phyloP scores from a whole-genome alignment of 2,888 invertebrate species.

The Cheilosia variabilis region DNA sequence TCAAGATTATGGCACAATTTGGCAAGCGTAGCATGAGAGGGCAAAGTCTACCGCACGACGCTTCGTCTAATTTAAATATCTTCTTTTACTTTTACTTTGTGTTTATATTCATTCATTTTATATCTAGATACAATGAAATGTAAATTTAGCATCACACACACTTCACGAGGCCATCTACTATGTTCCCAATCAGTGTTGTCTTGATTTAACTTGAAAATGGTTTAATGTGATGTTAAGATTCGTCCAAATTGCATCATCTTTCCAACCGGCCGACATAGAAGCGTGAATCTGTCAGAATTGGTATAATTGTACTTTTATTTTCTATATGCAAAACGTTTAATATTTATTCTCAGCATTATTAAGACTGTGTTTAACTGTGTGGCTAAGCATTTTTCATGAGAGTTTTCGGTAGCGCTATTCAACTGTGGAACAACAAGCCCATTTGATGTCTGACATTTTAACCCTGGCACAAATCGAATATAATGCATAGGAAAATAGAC shows the following conservation, averaged over 20 bases:
- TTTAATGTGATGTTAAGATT: constrained; percentile 24
- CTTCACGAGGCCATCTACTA: background rate
- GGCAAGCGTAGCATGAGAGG: background rate
- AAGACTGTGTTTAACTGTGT: too few relatives aligned
- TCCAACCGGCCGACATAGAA: background rate
- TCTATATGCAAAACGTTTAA: too few relatives aligned
- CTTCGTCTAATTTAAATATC: constrained; percentile 12
- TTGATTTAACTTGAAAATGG: background rate
- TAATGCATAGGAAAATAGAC: too few relatives aligned
- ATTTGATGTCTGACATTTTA: too few relatives aligned
- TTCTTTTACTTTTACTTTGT: constrained; percentile 12
- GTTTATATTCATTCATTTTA: constrained; percentile 6
- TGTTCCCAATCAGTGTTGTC: constrained; percentile 1
- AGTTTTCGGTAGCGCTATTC: too few relatives aligned
- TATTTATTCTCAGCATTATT: too few relatives aligned
- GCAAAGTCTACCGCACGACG: background rate
- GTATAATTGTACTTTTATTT: too few relatives aligned
- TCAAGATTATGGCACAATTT: background rate
- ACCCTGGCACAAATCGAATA: too few relatives aligned
- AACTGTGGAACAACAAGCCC: too few relatives aligned
- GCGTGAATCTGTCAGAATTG: too few relatives aligned
- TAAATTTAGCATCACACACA: constrained; percentile 28
- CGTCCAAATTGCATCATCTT: constrained; percentile 26
- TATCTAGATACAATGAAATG: constrained; percentile 3
- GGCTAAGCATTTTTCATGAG: too few relatives aligned